Evolutionary conservation across 2,888 invertebrate species (phyloP).

Genomic region (Platycheirus rosarum): DNA sequence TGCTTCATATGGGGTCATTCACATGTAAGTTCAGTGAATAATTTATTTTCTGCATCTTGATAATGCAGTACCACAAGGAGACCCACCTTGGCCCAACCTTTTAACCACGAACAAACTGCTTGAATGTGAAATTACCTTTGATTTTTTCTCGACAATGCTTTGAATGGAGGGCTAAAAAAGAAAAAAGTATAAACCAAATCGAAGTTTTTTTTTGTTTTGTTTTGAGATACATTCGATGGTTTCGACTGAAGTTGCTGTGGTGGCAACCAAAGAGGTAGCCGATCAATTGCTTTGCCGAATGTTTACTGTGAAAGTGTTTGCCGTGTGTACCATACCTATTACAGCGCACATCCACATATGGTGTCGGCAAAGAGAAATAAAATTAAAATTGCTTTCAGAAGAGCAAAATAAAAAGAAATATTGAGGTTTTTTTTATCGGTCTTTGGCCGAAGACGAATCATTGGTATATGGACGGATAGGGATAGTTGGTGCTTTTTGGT

Average conservation of each 20-base stretch:
- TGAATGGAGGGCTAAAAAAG: neutral
- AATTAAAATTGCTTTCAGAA: constrained; percentile 40
- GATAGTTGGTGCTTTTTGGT: constrained; percentile 48
- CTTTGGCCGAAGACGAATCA: constrained; percentile 44
- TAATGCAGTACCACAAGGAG: constrained; percentile 47
- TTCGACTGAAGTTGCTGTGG: neutral
- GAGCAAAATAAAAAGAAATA: constrained; percentile 15
- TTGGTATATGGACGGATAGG: constrained; percentile 4
- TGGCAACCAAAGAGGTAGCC: constrained; percentile 13
- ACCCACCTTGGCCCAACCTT: constrained; percentile 48
- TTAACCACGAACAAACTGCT: constrained; percentile 40
- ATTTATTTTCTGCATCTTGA: constrained; percentile 37
- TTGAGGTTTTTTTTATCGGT: constrained; percentile 33
- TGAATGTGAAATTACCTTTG: constrained; percentile 35
- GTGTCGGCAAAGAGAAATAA: constrained; percentile 28
- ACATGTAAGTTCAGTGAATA: constrained; percentile 57
- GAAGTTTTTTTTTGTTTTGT: constrained; percentile 3
- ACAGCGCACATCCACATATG: neutral
- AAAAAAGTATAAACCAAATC: constrained; percentile 3
- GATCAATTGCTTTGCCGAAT: constrained; percentile 62
- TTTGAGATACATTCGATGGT: constrained; percentile 19
- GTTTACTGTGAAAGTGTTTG: constrained; percentile 54
- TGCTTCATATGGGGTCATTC: constrained; percentile 52
- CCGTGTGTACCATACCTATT: neutral
- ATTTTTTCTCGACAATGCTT: constrained; percentile 2